phyloP scores from a whole-genome alignment of 2,113 vertebrate species.

The Steatornis caripensis region DNA sequence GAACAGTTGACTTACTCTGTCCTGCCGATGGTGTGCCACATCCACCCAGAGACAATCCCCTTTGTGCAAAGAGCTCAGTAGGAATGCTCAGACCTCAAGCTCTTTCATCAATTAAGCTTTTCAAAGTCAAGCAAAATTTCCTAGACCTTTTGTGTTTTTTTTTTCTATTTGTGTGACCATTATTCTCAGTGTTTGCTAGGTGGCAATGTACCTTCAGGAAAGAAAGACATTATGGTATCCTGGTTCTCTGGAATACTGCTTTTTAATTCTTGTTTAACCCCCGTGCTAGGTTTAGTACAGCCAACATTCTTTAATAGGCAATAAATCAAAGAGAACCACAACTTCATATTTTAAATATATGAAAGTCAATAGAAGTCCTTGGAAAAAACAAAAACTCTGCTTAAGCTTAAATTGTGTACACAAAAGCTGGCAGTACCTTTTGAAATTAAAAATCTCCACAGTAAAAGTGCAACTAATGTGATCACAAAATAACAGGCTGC shows the following conservation, averaged over 20 bases:
- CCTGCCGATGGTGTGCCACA: background rate
- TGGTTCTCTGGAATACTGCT: background rate
- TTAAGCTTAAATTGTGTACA: background rate
- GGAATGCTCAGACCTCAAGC: background rate
- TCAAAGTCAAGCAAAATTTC: background rate
- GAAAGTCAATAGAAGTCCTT: background rate
- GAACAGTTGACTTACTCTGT: background rate
- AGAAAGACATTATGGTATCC: background rate
- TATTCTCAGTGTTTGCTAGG: background rate
- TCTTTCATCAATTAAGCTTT: background rate
- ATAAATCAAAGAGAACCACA: background rate
- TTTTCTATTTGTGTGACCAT: background rate
- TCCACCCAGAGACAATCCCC: background rate
- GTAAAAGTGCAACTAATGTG: background rate
- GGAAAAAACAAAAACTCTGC: background rate
- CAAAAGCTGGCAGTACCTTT: background rate
- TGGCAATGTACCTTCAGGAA: background rate
- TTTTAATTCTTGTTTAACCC: background rate
- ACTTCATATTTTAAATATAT: background rate
- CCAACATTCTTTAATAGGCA: background rate
- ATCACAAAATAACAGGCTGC: background rate
- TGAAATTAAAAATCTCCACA: background rate
- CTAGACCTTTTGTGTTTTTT: background rate
- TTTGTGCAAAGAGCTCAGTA: background rate
- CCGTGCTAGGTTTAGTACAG: background rate